A percentile compares a stretch with the other conserved stretches of the same genome.
Evolutionary conservation across 2,888 invertebrate genomes (phyloP).

Genomic region (Chloroclysta siterata): DNA sequence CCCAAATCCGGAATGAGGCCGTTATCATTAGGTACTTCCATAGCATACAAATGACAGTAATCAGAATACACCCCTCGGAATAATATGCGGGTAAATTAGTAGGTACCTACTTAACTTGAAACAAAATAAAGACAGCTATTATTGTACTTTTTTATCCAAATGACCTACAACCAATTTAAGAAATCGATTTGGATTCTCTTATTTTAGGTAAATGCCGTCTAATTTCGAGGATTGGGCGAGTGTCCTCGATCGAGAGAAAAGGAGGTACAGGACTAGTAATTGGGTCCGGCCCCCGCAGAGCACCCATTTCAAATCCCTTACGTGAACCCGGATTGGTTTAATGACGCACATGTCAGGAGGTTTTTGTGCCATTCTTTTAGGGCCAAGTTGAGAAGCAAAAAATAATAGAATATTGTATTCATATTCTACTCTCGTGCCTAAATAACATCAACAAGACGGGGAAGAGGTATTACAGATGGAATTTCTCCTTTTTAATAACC

Average conservation of each 20-base stretch:
- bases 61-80: conserved; percentile 40
- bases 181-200: conserved; percentile 23
- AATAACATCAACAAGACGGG: too few species aligned
- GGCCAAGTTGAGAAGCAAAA: conserved; percentile 32
- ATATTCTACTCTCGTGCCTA: not conserved
- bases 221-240: conserved; percentile 40
- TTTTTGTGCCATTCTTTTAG: conserved; percentile 61
- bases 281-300: conserved; percentile 66
- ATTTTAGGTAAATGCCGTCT: conserved; percentile 34
- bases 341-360: conserved; percentile 68
- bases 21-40: conserved; percentile 41
- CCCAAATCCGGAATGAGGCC: conserved; percentile 28
- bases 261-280: conserved; percentile 68
- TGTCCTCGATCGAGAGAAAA: conserved; percentile 41
- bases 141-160: conserved; percentile 12
- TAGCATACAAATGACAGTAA: conserved; percentile 42
- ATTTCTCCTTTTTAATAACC: too few species aligned
- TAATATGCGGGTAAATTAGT: conserved; percentile 33
- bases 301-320: conserved; percentile 68
- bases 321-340: conserved; percentile 68
- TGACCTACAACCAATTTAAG: conserved; percentile 13
- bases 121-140: conserved; percentile 15
- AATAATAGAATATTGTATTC: conserved; percentile 10
- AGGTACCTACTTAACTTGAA: conserved; percentile 8
- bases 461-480: too few species aligned